Evolutionary conservation across 2,113 vertebrate species (phyloP).

Genomic region (Circaetus gallicus): DNA sequence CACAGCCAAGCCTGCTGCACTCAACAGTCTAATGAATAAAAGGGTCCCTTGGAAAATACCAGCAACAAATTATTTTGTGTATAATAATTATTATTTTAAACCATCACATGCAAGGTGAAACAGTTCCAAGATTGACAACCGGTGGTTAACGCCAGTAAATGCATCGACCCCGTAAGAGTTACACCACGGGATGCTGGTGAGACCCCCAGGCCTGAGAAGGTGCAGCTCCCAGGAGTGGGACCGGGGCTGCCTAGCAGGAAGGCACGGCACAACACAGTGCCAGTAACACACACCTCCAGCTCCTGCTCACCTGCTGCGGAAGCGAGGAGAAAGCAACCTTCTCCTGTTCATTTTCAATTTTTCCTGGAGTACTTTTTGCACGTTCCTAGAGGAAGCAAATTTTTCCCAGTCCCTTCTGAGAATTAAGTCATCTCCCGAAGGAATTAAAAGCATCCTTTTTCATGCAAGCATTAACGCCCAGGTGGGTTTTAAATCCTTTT

Average conservation of each 20-base stretch:
- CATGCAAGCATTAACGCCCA: not conserved
- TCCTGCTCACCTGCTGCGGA: not conserved
- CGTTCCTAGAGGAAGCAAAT: not conserved
- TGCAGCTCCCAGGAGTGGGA: not conserved
- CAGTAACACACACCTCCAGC: not conserved
- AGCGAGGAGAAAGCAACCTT: not conserved
- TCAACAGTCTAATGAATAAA: not conserved
- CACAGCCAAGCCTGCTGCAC: rapidly evolving
- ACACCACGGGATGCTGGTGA: rapidly evolving
- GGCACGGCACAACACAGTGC: no score
- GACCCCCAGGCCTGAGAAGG: not conserved
- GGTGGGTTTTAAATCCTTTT: not conserved
- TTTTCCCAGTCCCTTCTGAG: not conserved
- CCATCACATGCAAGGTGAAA: not conserved
- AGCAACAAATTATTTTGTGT: not conserved
- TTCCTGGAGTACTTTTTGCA: not conserved
- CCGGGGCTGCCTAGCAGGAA: not conserved
- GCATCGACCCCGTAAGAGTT: no score
- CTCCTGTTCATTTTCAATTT: not conserved
- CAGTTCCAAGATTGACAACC: not conserved
- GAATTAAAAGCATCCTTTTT: not conserved
- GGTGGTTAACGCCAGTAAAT: not conserved
- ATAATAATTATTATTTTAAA: not conserved
- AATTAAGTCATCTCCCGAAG: not conserved
- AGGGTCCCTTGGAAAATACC: not conserved